Conservation (phyloP, 2,113 vertebrate species). For the Neogobius melanostomus region DNA sequence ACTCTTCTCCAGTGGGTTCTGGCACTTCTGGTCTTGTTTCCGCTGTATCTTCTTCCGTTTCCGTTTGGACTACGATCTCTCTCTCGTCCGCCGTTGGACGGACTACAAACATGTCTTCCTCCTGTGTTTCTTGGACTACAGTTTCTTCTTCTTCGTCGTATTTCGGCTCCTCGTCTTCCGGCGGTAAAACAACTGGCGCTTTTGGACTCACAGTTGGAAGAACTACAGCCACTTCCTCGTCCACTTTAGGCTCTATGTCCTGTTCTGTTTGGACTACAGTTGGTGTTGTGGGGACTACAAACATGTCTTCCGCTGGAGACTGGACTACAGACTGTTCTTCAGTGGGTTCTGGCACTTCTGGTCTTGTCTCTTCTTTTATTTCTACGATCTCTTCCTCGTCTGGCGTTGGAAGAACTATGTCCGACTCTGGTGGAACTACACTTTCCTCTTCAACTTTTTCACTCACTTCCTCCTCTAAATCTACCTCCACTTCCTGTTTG, state of each 20-base stretch:
- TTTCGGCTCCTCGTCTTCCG: conserved; percentile 10
- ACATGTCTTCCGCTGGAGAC: neutral
- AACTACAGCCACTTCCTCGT: neutral
- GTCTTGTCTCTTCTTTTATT: neutral
- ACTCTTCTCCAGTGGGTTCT: neutral
- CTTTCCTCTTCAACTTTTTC: neutral
- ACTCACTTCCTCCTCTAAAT: conserved; percentile 6
- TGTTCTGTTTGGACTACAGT: conserved; percentile 9
- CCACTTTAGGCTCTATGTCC: neutral
- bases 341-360: neutral
- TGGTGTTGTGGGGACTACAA: conserved; percentile 6
- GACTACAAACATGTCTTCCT: neutral
- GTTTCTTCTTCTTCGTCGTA: neutral
- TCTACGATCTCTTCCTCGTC: neutral
- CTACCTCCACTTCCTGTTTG: neutral
- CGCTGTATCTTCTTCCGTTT: conserved; percentile 2
- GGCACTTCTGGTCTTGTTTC: neutral
- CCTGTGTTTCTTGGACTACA: conserved; percentile 1
- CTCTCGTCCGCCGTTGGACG: neutral
- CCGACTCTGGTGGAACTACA: neutral
- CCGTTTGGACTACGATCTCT: neutral
- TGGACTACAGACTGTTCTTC: neutral
- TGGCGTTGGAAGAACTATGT: neutral
- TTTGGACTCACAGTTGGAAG: neutral
- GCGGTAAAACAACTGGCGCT: neutral